These are phyloP conservation scores for Tamias sibiricus DNA, from an alignment of 2,113 vertebrate genomes.

Conservation along the genomic window DNA sequence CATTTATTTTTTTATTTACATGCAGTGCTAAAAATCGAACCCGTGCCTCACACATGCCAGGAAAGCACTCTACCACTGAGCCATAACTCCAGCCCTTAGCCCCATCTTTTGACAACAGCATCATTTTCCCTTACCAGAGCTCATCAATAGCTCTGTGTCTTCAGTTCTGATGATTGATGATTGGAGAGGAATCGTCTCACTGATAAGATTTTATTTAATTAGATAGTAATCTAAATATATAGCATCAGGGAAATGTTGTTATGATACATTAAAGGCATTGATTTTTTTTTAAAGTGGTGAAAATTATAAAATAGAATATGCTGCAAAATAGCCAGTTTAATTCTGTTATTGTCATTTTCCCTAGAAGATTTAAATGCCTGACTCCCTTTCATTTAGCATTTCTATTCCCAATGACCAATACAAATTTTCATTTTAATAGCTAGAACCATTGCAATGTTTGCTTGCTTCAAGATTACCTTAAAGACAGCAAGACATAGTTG, in stretches of 20 bases:
- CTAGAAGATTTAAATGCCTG: neutral
- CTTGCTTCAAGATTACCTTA: neutral
- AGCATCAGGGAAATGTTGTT: neutral
- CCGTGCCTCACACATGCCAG: no score
- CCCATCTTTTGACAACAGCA: neutral
- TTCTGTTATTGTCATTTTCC: neutral
- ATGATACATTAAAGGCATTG: neutral
- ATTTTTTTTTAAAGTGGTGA: neutral
- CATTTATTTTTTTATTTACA: no score
- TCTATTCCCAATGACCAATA: neutral
- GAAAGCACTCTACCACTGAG: no score
- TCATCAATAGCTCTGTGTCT: neutral
- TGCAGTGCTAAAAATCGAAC: no score
- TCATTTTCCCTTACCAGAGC: neutral
- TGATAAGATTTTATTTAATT: constrained; percentile 11
- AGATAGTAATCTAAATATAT: neutral
- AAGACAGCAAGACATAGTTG: neutral
- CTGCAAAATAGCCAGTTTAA: neutral
- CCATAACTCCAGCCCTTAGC: neutral
- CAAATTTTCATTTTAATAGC: neutral
- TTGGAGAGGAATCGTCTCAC: neutral
- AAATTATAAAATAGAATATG: neutral
- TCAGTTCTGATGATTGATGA: neutral
- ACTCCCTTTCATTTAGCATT: neutral
- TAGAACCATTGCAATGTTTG: neutral